Evolutionary conservation across 1,140 invertebrate genomes (phyloP).

Genomic region (Hetaerina americana): DNA sequence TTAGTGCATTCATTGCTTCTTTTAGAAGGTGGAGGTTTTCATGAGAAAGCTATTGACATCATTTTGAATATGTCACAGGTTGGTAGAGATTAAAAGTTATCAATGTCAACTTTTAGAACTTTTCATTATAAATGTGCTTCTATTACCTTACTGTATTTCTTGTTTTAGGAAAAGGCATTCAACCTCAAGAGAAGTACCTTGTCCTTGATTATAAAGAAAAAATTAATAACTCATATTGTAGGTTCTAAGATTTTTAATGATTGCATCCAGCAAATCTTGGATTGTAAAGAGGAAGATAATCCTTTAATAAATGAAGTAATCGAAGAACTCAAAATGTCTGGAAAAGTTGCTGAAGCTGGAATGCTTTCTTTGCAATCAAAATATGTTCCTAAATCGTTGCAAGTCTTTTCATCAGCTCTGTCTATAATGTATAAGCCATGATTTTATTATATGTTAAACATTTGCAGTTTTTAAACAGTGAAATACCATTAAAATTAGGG

Average conservation of each 20-base stretch:
- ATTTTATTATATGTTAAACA: too few relatives aligned
- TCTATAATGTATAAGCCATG: not conserved
- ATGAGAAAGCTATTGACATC: not conserved
- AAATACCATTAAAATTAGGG: too few relatives aligned
- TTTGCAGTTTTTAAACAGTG: too few relatives aligned
- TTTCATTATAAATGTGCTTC: not conserved
- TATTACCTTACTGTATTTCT: not conserved
- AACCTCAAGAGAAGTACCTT: not conserved
- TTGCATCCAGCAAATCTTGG: not conserved
- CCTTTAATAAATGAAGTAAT: not conserved
- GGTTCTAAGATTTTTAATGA: not conserved
- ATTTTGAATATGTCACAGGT: not conserved
- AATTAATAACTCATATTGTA: not conserved
- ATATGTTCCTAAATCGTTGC: not conserved
- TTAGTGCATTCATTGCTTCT: not conserved
- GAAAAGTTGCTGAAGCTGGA: not conserved
- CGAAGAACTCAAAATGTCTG: not conserved
- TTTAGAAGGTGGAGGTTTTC: not conserved
- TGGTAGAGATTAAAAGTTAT: not conserved
- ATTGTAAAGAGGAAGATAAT: not conserved
- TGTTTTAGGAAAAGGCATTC: not conserved
- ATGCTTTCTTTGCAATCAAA: not conserved
- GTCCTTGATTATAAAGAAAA: not conserved
- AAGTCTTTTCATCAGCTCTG: not conserved
- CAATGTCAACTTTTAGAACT: not conserved